Conservation (phyloP, 2,113 vertebrate genomes). For the Puffinus mauretanicus region DNA sequence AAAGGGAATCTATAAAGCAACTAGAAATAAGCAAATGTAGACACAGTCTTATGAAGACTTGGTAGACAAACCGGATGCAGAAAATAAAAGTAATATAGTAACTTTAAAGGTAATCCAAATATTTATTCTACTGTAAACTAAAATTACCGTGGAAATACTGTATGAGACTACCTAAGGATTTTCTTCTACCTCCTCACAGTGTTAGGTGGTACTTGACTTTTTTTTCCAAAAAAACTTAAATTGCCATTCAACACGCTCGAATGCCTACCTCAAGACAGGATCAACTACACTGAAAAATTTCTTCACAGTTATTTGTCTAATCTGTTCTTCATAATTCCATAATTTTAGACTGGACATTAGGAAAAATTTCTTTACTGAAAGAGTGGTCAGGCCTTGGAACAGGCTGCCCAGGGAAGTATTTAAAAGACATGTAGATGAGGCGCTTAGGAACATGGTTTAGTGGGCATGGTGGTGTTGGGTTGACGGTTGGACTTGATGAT, state of each 20-base stretch:
- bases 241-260: neutral
- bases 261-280: neutral
- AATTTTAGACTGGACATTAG: too few relatives aligned
- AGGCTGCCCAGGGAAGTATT: too few relatives aligned
- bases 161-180: neutral
- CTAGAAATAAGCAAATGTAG: neutral
- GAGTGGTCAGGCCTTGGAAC: too few relatives aligned
- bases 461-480: too few relatives aligned
- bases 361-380: too few relatives aligned
- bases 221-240: neutral
- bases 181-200: neutral
- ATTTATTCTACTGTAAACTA: neutral
- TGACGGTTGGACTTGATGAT: too few relatives aligned
- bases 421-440: too few relatives aligned
- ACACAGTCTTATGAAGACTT: neutral
- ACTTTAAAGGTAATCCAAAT: neutral
- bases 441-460: too few relatives aligned
- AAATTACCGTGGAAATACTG: neutral
- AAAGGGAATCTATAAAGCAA: neutral
- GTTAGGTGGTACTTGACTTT: neutral
- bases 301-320: neutral
- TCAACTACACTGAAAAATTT: neutral
- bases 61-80: neutral
- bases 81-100: neutral
- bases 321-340: neutral